These are phyloP conservation scores for Phenacoccus solenopsis DNA, from an alignment of 1,140 invertebrate species.

Conservation along the genomic window DNA sequence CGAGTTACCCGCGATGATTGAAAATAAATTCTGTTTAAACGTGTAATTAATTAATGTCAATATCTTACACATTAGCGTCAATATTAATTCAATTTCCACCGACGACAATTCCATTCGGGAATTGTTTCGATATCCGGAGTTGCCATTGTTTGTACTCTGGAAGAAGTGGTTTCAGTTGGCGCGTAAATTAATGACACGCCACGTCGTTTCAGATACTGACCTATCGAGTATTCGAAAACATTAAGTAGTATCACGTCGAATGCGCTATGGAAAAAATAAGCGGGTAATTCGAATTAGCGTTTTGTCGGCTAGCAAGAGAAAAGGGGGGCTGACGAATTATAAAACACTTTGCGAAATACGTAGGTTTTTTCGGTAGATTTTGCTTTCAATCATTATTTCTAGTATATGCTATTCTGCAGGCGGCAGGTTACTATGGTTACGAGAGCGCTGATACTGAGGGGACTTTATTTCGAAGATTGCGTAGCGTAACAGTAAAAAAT, in stretches of 20 bases:
- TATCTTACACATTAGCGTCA: neutral
- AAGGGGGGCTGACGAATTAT: neutral
- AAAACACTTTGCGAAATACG: neutral
- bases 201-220: too few relatives aligned
- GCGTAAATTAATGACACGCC: too few relatives aligned
- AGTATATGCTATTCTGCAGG: neutral
- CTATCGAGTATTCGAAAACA: too few relatives aligned
- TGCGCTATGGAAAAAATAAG: too few relatives aligned
- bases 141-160: neutral
- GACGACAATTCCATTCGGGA: neutral
- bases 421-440: neutral
- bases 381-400: slow-evolving; percentile 7
- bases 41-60: neutral
- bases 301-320: too few relatives aligned
- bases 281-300: too few relatives aligned
- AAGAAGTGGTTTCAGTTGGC: too few relatives aligned
- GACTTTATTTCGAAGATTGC: slow-evolving; percentile 8
- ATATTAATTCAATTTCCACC: neutral
- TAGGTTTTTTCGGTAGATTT: slow-evolving; percentile 5
- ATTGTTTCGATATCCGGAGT: neutral
- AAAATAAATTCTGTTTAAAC: neutral
- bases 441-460: neutral
- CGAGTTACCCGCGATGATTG: neutral
- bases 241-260: too few relatives aligned
- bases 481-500: slow-evolving; percentile 14